Base-by-base conservation (phyloP, 1,140 invertebrate species). In the Formica selysi region DNA sequence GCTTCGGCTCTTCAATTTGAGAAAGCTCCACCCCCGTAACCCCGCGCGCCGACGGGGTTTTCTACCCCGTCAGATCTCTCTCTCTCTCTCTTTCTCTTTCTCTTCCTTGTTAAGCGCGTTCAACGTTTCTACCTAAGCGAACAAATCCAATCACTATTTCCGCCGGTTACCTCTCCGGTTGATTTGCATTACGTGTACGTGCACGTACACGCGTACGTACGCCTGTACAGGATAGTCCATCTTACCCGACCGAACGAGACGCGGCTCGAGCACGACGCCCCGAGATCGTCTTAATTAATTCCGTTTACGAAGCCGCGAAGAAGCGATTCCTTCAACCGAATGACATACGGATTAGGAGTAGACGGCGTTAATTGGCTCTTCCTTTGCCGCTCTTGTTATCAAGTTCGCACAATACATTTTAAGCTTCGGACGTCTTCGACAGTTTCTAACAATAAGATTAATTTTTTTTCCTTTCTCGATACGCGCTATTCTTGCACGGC, bases 281-380 rank as follows among this genome's bases (percentile, higher is more conserved):
- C 11, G 57, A 64, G 74, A 71, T 71, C 83, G 67, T 73, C 83
- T 86, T 86, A 87, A 87, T 87, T 86, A 81, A 83, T 87, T 85
- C 48, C 71, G 41, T 67, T 62, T 61, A 29, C 41, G 81, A 85
- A 70, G 29, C 65, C 78, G 78, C 85, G 41, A 65, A 76, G 68
- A 83, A 84, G 67, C 54, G 51, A 71, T 83, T 83, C 54, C 68
- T 48, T 61, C 54, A 36, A 59, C 68, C 79, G 79, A 74, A 68
- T 29, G 54, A 83, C 78, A 51, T 41, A 62, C 48, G 29, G 79
- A 81, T 81, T 81, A 81, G 54, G 22, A 57, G 48, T 80, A 71
- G 78, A 38, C 65, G 22, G 48, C 48, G 65, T 71, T 80, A 80
- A 80, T 80, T 80, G 48, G 78, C 11, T 65, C 68, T 5, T 22